Evolutionary conservation across 1,140 invertebrate species (phyloP), one percentile per base, ranked within the genome.

Genomic region (Xylocopa sonorina): DNA sequence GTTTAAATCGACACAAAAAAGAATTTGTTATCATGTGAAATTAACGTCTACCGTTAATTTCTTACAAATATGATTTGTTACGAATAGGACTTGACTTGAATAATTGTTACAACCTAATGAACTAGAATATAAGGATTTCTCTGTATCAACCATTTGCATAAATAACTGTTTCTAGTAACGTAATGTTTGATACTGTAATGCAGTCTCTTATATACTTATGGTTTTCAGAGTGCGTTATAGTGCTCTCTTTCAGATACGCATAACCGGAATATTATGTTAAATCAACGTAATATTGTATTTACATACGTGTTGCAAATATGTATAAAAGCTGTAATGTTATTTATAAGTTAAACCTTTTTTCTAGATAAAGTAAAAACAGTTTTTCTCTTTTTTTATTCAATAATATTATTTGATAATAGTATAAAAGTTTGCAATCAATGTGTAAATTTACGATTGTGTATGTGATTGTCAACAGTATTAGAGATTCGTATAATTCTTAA

Each of bases 151-250:
- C 46, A 43, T 64, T 32, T 51, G 27, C 6, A 43, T 66, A 55
- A 66, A 43, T 76, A 57, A 57, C n/a, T 50, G 46, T 67, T 46
- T 78, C 14, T 71, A 60, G 24, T 76, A 67, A 16, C 21, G 9
- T 58, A 29, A 41, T 27, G 21, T 41, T 69, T 41, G 29, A 41
- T 77, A 14, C 16, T 77, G 24, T 41, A 50, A 60, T 24, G 38
- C 24, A 51, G 46, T 41, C 24, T 32, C 46, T 69, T 77, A 53
- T 55, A n/a, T n/a, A n/a, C n/a, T 67, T 62, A 69, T 55, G 24
- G 32, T 43, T 58, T 55, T 79, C 41, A 38, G 75, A 85, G 76
- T 86, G 64, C 46, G 71, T 82, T 85, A 60, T 86, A 86, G 76
- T 63, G 73, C 72, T 82, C 63, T 55, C 3, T 53, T 73, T 68